Base-by-base conservation (phyloP, 2,797 vertebrate species). In the Alfaro cultratus region DNA sequence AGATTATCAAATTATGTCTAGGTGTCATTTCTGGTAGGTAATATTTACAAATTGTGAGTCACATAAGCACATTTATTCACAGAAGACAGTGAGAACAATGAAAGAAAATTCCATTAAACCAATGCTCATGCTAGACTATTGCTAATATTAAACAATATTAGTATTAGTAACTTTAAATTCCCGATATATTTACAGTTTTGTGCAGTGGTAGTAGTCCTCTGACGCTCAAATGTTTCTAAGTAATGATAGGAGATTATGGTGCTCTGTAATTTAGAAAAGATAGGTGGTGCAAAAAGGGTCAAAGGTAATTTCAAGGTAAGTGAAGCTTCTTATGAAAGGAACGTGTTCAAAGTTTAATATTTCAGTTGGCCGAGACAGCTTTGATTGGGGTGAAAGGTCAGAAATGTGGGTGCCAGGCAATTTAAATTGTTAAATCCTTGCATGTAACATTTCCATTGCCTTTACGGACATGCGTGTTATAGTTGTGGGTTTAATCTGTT, bases 311-410 rank as follows among this genome's bases (percentile, higher is more conserved):
- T 83, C 34, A 78, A 89, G 80, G 80, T 87, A 78, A 82, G 70
- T 84, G 71, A 84, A 81, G 55, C 82, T 81, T 71, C 85, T 87
- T 86, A 81, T 87, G 87, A 86, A 81, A 71, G 62, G 75, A 83
- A 55, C 73, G 77, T 84, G 82, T 87, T 86, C 41, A 84, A 77
- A 77, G 82, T 46, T 64, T 76, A 87, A 89, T 84, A 80, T 73
- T 77, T 46, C 47, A 81, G 77, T 72, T 75, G 68, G 78, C 74
- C 81, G 71, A 53, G 60, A 51, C 75, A 53, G 67, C 80, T 75
- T 79, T 75, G 45, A 55, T 67, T 49, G 39, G 53, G 55, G 62
- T 43, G 60, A 75, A 43, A 31, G 60, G 74, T 76, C 60, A 41
- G 31, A 46, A 78, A 75, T 73, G 13, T 12, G 15, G 8, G 18